Percentiles rank a stretch among this genome's conserved stretches.
phyloP scores from a whole-genome alignment of 2,113 vertebrate species.

The Thunnus maccoyii region DNA sequence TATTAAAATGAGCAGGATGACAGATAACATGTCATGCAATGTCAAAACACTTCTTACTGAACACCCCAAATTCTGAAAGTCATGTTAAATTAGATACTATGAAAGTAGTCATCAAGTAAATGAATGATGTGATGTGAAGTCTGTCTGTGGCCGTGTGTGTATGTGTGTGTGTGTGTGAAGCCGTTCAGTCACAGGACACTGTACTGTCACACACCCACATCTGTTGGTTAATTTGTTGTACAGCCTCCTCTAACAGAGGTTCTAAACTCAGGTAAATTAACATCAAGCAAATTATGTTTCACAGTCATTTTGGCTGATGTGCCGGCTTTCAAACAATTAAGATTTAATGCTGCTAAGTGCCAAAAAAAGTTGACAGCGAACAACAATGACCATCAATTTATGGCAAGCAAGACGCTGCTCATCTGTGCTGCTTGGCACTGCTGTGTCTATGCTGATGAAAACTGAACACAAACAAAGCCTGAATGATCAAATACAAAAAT shows the following conservation, averaged over 20 bases:
- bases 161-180: no score
- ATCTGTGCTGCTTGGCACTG: slow-evolving; percentile 43
- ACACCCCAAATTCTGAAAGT: slow-evolving; percentile 24
- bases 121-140: not conserved
- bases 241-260: not conserved
- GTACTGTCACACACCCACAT: not conserved
- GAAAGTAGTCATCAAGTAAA: slow-evolving; percentile 9
- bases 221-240: slow-evolving; percentile 2
- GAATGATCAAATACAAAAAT: slow-evolving; percentile 38
- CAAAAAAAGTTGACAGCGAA: slow-evolving; percentile 14
- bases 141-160: not conserved
- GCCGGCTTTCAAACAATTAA: slow-evolving; percentile 23
- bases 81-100: slow-evolving; percentile 22
- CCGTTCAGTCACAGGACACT: slow-evolving; percentile 11
- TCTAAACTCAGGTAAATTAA: slow-evolving; percentile 7
- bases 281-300: slow-evolving; percentile 18
- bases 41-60: slow-evolving; percentile 53
- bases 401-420: slow-evolving; percentile 26
- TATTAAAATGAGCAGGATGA: slow-evolving; percentile 43
- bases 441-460: not conserved
- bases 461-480: slow-evolving; percentile 26
- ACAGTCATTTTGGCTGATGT: slow-evolving; percentile 8
- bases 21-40: slow-evolving; percentile 26
- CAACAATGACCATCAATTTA: slow-evolving; percentile 26
- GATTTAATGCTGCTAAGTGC: slow-evolving; percentile 18